Base-by-base conservation (phyloP, 2,113 vertebrate genomes). In the Oostethus manadensis region DNA sequence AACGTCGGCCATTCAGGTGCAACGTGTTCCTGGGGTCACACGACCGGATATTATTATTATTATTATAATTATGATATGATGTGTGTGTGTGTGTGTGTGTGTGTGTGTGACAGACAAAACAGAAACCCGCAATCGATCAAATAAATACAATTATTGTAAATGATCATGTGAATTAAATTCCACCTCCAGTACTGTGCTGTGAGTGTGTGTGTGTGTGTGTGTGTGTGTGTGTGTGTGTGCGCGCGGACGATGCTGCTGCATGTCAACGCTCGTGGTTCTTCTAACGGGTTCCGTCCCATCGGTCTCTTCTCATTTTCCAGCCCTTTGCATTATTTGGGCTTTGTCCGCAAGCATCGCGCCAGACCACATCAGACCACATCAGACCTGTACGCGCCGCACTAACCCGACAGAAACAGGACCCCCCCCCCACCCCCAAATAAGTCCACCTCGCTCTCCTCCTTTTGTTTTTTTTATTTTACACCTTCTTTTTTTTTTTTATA, bases 401-500 rank as follows among this genome's bases (percentile, higher is more conserved):
- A 29, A 29, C 26, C 15, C 57, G 66, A 56, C 74, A 56, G 56
- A 56, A 68, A n/a, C n/a, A n/a, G n/a, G n/a, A n/a, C n/a, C n/a
- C n/a, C n/a, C n/a, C n/a, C n/a, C n/a, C n/a, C n/a, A n/a, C n/a
- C n/a, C n/a, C n/a, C n/a, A n/a, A n/a, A n/a, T n/a, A n/a, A 61
- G 42, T 56, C 63, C 66, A 57, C 40, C 20, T 29, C 42, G 66
- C 74, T 70, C 54, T 43, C 7, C 20, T 93, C 33, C n/a, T 18
- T 21, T 92, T 56, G 92, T 92, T 81, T 91, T 93, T 90, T 88
- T 93, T 20, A 38, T 55, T 20, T 18, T 54, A 54, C 29, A 60
- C 92, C 80, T 94, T 95, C 95, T 97, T 96, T 93, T 83, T 94
- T 95, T 95, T 97, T 96, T 94, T 92, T 94, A 93, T 93, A 94